Evolutionary conservation across 2,113 vertebrate species (phyloP), one percentile per base, ranked within the genome.

Genomic region (Castor canadensis): DNA sequence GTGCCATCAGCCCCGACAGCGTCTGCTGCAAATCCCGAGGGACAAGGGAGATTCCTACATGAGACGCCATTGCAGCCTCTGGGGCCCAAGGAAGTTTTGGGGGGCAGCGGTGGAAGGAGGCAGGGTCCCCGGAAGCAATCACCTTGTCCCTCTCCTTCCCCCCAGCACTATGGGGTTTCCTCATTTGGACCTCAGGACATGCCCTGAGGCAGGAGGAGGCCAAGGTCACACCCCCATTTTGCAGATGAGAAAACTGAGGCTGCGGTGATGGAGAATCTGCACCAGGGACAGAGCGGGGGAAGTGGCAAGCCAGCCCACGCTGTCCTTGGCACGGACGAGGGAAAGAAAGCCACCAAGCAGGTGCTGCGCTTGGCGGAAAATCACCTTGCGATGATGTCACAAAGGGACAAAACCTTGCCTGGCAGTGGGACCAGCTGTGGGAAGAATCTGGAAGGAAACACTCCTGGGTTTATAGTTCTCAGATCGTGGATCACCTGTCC

Each of bases 401-500:
- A 16, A 8, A 30, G 64, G 19, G 60, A 89, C 52, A n/a, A n/a
- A n/a, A n/a, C n/a, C n/a, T n/a, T n/a, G n/a, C n/a, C n/a, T n/a
- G n/a, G n/a, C n/a, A n/a, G n/a, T n/a, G n/a, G n/a, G n/a, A n/a
- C 43, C 22, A 60, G 56, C 38, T n/a, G 86, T 12, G 20, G 35
- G 89, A 67, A 87, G 45, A 64, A 45, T 30, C 88, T 69, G 35
- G 71, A 88, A 83, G 82, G 58, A 69, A 43, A 71, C 26, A 32
- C 9, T 52, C 12, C 67, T 3, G 19, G 15, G n/a, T 38, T 20
- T 35, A 49, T 69, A 75, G 3, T 28, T 73, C 56, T 54, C 28
- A 30, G 54, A 85, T 38, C 43, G 2, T 24, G 32, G 26, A 9
- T 20, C 38, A 67, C 9, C n/a, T 79, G 20, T 30, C 22, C 30